These are phyloP conservation scores for Cryptoblepharus egeriae DNA, from an alignment of 2,797 vertebrate species.

Conservation along the genomic window DNA sequence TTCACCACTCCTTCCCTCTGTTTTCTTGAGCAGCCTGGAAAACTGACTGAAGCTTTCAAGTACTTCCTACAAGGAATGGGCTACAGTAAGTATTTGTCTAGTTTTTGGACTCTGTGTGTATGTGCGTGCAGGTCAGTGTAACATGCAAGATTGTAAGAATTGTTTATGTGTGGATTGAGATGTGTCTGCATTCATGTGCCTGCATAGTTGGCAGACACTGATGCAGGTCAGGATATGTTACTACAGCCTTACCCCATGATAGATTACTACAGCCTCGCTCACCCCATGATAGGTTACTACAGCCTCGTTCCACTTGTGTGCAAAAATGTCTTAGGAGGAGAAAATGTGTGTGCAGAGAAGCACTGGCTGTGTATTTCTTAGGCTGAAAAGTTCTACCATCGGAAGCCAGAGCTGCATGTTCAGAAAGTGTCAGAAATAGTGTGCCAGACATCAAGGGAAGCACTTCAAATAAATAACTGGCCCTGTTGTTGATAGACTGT, in stretches of 20 bases:
- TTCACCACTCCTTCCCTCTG: background rate
- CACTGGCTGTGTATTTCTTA: background rate
- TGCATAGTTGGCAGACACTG: background rate
- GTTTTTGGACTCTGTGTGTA: rapidly evolving
- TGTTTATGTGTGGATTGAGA: background rate
- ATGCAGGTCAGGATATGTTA: background rate
- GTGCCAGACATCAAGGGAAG: background rate
- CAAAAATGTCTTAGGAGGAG: background rate
- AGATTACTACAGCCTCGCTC: background rate
- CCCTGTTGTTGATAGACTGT: background rate
- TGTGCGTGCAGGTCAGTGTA: rapidly evolving
- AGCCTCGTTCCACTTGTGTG: background rate
- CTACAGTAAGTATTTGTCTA: slow-evolving; percentile 89
- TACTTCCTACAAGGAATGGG: slow-evolving; percentile 99
- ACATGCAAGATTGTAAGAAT: rapidly evolving
- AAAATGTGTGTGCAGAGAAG: rapidly evolving
- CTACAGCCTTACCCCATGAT: background rate
- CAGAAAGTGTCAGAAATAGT: too few species aligned
- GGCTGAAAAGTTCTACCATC: background rate
- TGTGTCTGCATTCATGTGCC: background rate
- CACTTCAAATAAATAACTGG: background rate
- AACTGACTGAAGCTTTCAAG: slow-evolving; percentile 98
- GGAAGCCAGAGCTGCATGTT: rapidly evolving
- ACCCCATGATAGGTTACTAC: too few species aligned
- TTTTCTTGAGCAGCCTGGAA: slow-evolving; percentile 85